These are phyloP conservation scores for Dreissena polymorpha DNA, from an alignment of 1,140 invertebrate species.

Conservation along the genomic window DNA sequence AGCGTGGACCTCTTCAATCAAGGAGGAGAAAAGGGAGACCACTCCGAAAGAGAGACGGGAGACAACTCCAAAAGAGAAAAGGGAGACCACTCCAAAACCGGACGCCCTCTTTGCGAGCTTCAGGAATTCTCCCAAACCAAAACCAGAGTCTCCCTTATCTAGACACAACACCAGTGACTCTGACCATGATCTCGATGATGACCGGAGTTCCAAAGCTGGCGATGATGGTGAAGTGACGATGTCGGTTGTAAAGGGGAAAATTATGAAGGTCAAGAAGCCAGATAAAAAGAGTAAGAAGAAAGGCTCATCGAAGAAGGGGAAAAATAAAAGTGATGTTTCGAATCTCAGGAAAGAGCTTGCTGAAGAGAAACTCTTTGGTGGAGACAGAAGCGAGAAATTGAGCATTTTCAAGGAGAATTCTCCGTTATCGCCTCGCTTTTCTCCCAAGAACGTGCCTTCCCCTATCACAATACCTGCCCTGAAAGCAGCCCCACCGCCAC, in stretches of 20 bases:
- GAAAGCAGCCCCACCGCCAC: conserved; percentile 59
- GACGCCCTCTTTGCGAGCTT: not conserved
- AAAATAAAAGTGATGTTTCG: conserved; percentile 22
- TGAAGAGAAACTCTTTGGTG: not conserved
- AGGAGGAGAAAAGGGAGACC: conserved; percentile 6
- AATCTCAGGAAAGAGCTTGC: not conserved
- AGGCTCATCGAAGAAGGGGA: conserved; percentile 37
- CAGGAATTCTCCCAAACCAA: not conserved
- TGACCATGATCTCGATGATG: conserved; percentile 20
- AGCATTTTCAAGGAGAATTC: conserved; percentile 24
- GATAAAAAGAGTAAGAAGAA: conserved; percentile 22
- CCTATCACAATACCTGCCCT: conserved; percentile 46
- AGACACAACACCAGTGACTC: conserved; percentile 21
- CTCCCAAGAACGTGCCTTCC: conserved; percentile 44
- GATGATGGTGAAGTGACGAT: conserved; percentile 43
- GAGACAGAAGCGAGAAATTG: conserved; percentile 3
- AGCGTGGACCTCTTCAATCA: conserved; percentile 29
- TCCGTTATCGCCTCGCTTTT: conserved; percentile 38
- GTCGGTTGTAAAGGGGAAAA: conserved; percentile 42
- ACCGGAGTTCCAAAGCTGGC: not conserved
- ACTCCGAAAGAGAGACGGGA: too few species aligned
- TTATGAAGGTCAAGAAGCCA: conserved; percentile 30
- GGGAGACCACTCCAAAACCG: not conserved
- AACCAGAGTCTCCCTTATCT: not conserved
- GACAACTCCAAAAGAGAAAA: too few species aligned